Conservation (phyloP, 2,888 invertebrate genomes). For the Eurytoma californica region DNA sequence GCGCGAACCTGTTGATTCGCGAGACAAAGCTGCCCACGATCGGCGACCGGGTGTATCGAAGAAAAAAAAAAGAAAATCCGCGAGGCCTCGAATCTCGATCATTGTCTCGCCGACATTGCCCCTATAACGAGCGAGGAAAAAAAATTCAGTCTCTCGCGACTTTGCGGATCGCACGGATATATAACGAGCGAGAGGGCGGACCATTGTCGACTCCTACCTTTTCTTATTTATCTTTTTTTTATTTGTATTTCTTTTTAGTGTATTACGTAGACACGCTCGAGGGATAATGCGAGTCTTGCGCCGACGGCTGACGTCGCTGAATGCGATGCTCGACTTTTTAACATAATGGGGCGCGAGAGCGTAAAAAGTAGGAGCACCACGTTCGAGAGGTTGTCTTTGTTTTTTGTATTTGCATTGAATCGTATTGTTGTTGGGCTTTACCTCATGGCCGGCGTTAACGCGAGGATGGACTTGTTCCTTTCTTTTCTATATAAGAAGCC, state of each 20-base stretch:
- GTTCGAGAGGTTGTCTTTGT: not conserved
- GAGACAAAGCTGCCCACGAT: slow-evolving; percentile 1
- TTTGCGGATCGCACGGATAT: too few species aligned
- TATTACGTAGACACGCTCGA: not conserved
- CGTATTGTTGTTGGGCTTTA: not conserved
- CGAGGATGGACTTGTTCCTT: too few species aligned
- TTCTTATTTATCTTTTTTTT: not conserved
- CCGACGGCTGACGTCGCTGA: not conserved
- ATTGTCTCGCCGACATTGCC: too few species aligned
- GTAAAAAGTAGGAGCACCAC: not conserved
- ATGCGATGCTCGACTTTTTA: slow-evolving; percentile 11
- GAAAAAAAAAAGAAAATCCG: slow-evolving; percentile 9
- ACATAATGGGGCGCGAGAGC: not conserved
- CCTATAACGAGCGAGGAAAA: too few species aligned
- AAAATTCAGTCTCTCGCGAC: too few species aligned
- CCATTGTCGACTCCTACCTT: too few species aligned
- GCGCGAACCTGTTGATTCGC: slow-evolving; percentile 24
- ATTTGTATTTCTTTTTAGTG: not conserved
- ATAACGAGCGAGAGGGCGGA: too few species aligned
- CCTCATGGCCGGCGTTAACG: not conserved
- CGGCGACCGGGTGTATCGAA: not conserved
- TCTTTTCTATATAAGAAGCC: too few species aligned
- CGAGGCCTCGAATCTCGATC: not conserved
- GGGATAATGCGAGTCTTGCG: slow-evolving; percentile 32
- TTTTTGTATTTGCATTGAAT: slow-evolving; percentile 11